phyloP scores from a whole-genome alignment of 2,113 vertebrate species.

The Cranoglanis bouderius region DNA sequence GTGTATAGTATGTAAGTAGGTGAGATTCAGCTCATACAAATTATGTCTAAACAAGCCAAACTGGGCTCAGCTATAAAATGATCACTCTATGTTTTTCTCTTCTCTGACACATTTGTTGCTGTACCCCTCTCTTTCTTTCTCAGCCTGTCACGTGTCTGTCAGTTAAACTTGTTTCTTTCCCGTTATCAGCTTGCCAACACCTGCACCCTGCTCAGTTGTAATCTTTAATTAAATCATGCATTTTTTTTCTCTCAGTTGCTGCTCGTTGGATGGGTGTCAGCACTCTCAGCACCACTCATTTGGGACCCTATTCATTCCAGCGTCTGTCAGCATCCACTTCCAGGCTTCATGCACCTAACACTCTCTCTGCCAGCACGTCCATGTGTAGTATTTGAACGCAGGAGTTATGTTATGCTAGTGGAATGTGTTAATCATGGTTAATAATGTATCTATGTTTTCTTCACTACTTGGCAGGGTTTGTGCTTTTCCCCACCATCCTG shows the following conservation, averaged over 20 bases:
- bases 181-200: slow-evolving; percentile 25
- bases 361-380: background rate
- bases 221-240: slow-evolving; percentile 46
- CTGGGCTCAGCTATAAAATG: slow-evolving; percentile 33
- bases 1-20: slow-evolving; percentile 30
- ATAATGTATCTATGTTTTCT: background rate
- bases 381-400: background rate
- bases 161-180: slow-evolving; percentile 29
- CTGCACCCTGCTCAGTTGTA: background rate
- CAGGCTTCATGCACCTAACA: slow-evolving; percentile 11
- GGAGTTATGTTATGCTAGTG: background rate
- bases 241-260: background rate
- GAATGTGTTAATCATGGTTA: slow-evolving; percentile 4
- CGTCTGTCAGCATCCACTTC: slow-evolving; percentile 43
- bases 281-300: background rate
- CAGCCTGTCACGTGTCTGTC: slow-evolving; percentile 27
- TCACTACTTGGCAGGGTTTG: background rate
- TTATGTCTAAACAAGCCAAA: slow-evolving; percentile 47
- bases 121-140: background rate
- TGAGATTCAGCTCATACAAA: slow-evolving; percentile 35
- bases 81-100: slow-evolving; percentile 31
- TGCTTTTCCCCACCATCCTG: background rate
- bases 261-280: slow-evolving; percentile 15
- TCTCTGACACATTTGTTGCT: slow-evolving; percentile 6
- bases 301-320: slow-evolving; percentile 10